phyloP scores from a whole-genome alignment of 2,797 vertebrate genomes.

The Molossus alvarezi region DNA sequence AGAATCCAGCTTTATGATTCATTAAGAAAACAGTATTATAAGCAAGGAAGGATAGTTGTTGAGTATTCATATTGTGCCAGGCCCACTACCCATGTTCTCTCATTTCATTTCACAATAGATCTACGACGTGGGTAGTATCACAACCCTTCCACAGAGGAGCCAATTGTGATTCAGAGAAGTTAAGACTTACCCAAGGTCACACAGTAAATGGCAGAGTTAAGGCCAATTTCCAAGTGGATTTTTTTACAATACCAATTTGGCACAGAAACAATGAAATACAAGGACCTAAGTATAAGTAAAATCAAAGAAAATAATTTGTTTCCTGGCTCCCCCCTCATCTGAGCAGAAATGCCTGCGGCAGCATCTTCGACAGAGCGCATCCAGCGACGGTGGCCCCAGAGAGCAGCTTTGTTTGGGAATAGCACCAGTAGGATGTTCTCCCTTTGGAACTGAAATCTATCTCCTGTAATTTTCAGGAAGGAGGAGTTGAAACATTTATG shows the following conservation, averaged over 20 bases:
- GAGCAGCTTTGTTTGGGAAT: background rate
- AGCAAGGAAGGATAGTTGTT: background rate
- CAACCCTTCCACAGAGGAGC: background rate
- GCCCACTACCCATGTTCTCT: background rate
- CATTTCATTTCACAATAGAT: background rate
- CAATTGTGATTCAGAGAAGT: background rate
- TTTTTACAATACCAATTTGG: background rate
- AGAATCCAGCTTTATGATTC: background rate
- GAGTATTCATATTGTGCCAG: background rate
- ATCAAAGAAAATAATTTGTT: conserved; percentile 27
- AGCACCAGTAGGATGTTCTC: background rate
- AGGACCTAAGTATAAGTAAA: background rate
- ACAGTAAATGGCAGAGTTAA: background rate
- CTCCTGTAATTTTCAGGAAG: background rate
- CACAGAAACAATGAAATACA: background rate
- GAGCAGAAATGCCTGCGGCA: background rate
- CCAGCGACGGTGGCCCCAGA: background rate
- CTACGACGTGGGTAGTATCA: background rate
- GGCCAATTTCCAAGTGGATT: background rate
- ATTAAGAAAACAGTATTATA: background rate
- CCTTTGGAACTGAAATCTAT: background rate
- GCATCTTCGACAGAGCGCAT: background rate
- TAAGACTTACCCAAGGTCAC: background rate
- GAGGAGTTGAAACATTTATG: background rate
- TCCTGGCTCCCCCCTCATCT: background rate